Evolutionary conservation across 2,797 vertebrate genomes (phyloP).

Genomic region (Alosa sapidissima): DNA sequence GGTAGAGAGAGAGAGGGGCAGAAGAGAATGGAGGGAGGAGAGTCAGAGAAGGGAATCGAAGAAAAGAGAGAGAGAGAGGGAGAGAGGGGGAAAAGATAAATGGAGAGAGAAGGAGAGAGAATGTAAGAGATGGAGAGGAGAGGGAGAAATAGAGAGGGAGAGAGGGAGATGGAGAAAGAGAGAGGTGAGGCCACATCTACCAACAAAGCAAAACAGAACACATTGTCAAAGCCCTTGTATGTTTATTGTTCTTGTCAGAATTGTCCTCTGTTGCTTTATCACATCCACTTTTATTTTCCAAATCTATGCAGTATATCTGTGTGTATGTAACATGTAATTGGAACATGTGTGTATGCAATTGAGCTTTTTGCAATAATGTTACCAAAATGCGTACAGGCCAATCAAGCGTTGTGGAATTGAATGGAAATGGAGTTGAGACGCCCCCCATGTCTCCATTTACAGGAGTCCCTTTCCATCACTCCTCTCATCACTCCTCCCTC

Average conservation of each 20-base stretch:
- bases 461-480: not conserved
- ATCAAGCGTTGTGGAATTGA: too few species aligned
- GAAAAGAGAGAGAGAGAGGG: not conserved
- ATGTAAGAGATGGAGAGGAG: not conserved
- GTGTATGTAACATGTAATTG: too few species aligned
- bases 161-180: not conserved
- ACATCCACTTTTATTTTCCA: too few species aligned
- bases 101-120: not conserved
- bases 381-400: too few species aligned
- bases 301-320: too few species aligned
- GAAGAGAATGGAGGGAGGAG: conserved; percentile 27
- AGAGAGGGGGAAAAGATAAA: not conserved
- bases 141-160: not conserved
- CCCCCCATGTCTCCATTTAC: not conserved
- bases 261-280: too few species aligned
- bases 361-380: too few species aligned
- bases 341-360: too few species aligned
- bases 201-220: too few species aligned
- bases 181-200: not conserved
- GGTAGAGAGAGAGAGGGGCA: conserved; percentile 41
- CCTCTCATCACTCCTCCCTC: not conserved
- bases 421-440: too few species aligned
- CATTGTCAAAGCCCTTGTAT: too few species aligned
- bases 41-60: not conserved
- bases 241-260: too few species aligned